Conservation (phyloP, 2,113 vertebrate genomes). For the Petrocephalus zakoni region DNA sequence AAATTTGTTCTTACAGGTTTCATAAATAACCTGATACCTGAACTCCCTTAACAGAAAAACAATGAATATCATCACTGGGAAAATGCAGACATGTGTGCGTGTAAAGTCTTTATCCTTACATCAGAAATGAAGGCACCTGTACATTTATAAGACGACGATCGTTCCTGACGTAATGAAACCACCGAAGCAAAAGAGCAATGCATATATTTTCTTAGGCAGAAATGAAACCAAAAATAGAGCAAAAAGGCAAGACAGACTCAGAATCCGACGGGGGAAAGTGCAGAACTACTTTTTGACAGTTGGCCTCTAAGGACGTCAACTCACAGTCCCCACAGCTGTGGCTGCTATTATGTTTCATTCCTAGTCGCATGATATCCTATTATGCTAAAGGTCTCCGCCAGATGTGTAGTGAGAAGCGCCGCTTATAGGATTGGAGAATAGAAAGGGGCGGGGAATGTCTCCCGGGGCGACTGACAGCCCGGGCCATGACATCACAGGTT, state of each 20-base stretch:
- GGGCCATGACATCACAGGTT: background rate
- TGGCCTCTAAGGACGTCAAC: constrained; percentile 17
- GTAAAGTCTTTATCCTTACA: background rate
- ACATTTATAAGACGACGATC: background rate
- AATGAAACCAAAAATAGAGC: background rate
- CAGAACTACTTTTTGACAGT: constrained; percentile 9
- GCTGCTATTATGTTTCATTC: constrained; percentile 16
- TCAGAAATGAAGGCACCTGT: background rate
- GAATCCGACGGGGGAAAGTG: background rate
- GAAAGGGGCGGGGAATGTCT: background rate
- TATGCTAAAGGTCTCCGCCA: constrained; percentile 27
- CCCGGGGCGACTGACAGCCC: background rate
- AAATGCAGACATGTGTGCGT: background rate
- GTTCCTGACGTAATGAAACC: background rate
- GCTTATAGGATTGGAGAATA: background rate
- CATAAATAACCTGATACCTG: background rate
- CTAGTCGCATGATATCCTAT: constrained; percentile 24
- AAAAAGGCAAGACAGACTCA: background rate
- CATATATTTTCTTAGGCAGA: background rate
- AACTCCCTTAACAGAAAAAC: background rate
- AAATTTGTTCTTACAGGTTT: background rate
- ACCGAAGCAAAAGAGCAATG: too few relatives aligned
- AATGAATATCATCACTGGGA: background rate
- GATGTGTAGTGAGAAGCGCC: constrained; percentile 20
- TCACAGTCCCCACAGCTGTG: constrained; percentile 11